These are phyloP conservation scores for Myiozetetes cayanensis DNA, from an alignment of 2,113 vertebrate genomes.

Conservation along the genomic window DNA sequence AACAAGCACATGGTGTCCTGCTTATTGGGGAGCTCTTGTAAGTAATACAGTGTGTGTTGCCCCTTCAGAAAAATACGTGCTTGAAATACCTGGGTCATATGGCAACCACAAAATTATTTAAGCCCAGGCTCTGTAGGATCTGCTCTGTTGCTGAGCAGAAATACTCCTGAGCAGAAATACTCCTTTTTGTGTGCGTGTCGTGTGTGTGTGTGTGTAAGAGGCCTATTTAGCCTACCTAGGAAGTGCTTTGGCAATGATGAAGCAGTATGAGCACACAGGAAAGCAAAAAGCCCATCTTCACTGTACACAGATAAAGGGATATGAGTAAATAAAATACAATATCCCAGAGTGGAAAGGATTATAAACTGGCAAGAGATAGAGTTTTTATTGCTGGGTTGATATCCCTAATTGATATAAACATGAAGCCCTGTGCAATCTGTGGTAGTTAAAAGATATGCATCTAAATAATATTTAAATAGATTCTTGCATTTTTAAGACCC, in stretches of 20 bases:
- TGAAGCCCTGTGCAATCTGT: background rate
- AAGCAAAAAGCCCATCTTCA: background rate
- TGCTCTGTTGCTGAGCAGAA: background rate
- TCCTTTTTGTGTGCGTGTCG: background rate
- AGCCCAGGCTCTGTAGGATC: background rate
- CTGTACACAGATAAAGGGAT: slow-evolving; percentile 15
- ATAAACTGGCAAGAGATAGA: background rate
- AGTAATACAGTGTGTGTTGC: background rate
- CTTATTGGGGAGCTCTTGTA: background rate
- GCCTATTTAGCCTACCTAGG: slow-evolving; percentile 18
- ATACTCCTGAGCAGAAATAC: background rate
- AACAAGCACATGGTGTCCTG: background rate
- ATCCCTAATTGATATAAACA: slow-evolving; percentile 50
- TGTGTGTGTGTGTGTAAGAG: background rate
- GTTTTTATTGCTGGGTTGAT: slow-evolving; percentile 20
- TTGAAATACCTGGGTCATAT: background rate
- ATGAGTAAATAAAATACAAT: background rate
- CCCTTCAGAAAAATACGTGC: background rate
- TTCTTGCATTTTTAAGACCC: slow-evolving; percentile 59
- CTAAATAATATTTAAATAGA: slow-evolving; percentile 65
- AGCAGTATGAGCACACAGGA: background rate
- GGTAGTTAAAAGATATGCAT: slow-evolving; percentile 52
- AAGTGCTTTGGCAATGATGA: background rate
- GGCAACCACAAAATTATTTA: background rate
- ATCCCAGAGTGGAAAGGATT: background rate